Evolutionary conservation across 1,140 invertebrate species (phyloP).

Genomic region (Oryzaephilus surinamensis): DNA sequence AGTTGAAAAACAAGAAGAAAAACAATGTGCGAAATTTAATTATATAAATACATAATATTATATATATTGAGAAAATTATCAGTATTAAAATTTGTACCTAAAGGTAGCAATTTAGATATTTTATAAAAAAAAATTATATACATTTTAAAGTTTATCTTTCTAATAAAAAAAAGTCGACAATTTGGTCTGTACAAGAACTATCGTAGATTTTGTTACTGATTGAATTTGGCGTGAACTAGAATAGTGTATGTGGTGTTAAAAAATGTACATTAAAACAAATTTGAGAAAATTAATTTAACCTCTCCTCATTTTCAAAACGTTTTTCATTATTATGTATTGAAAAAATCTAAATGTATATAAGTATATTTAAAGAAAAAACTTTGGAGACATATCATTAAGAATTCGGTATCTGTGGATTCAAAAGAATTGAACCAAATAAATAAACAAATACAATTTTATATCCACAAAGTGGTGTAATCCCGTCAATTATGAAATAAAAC

Average conservation of each 20-base stretch:
- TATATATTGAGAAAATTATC: conserved; percentile 26
- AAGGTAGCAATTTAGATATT: conserved; percentile 36
- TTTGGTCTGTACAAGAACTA: conserved; percentile 22
- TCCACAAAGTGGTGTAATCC: too few relatives aligned
- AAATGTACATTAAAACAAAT: conserved; percentile 20
- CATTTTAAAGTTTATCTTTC: conserved; percentile 34
- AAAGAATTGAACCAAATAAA: too few relatives aligned
- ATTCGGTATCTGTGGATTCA: too few relatives aligned
- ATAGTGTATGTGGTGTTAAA: conserved; percentile 24
- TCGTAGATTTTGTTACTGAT: conserved; percentile 33
- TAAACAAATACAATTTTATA: too few relatives aligned
- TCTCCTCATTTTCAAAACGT: too few relatives aligned
- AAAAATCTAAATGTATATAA: too few relatives aligned
- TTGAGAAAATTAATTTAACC: conserved; percentile 6
- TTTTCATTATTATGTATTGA: too few relatives aligned
- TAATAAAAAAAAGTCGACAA: conserved; percentile 21
- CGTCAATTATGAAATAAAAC: too few relatives aligned
- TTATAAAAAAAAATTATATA: conserved; percentile 33
- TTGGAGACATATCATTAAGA: too few relatives aligned
- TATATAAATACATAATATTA: conserved; percentile 19
- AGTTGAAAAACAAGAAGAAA: too few relatives aligned
- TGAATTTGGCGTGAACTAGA: conserved; percentile 30
- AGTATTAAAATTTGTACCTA: conserved; percentile 39
- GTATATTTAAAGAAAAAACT: too few relatives aligned
- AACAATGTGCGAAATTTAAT: conserved; percentile 19